These are phyloP conservation scores for Gymnorhina tibicen DNA, from an alignment of 2,113 vertebrate species.

Conservation along the genomic window DNA sequence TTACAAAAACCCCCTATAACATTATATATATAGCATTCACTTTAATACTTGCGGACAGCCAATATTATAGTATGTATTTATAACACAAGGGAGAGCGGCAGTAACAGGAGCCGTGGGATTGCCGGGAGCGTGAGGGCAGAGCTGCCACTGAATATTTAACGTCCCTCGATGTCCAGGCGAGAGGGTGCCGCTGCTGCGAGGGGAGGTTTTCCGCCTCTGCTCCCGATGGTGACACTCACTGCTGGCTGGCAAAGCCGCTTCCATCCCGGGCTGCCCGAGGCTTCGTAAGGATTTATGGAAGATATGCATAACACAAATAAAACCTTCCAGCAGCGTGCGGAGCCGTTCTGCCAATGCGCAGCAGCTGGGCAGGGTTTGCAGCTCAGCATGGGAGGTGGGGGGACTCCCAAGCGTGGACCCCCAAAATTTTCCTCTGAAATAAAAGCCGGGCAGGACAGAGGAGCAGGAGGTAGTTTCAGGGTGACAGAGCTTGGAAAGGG, in stretches of 20 bases:
- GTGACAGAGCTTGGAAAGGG: neutral
- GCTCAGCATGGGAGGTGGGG: neutral
- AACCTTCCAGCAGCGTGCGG: neutral
- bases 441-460: neutral
- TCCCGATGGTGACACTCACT: neutral
- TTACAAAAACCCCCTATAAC: too few species aligned
- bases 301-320: constrained; percentile 30
- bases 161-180: neutral
- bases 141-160: constrained; percentile 32
- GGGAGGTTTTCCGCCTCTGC: neutral
- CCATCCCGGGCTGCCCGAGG: neutral
- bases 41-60: too few species aligned
- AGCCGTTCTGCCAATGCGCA: neutral
- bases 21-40: too few species aligned
- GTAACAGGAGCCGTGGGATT: constrained; percentile 28
- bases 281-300: neutral
- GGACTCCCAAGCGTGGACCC: neutral
- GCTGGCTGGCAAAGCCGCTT: neutral
- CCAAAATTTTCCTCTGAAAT: neutral
- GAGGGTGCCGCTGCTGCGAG: neutral
- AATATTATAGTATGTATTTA: too few species aligned
- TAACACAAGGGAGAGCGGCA: neutral
- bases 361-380: neutral
- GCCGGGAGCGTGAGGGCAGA: neutral
- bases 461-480: neutral